These are phyloP conservation scores for Macropis europaea DNA, from an alignment of 2,888 invertebrate genomes.

Conservation along the genomic window DNA sequence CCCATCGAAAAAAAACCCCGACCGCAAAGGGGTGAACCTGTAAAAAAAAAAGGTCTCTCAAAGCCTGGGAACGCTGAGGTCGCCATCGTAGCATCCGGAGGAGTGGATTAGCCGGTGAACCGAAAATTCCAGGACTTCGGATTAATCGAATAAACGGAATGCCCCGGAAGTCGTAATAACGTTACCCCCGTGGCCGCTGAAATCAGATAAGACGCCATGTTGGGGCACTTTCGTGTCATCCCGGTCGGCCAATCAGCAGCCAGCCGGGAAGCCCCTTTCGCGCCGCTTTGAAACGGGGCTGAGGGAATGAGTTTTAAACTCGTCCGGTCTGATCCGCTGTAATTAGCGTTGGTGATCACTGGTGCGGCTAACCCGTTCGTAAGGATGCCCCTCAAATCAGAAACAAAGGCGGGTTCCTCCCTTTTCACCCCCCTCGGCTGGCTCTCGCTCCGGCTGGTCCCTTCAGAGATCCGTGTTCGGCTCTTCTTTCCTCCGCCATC, in stretches of 20 bases:
- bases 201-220: constrained; percentile 79
- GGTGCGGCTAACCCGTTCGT: constrained; percentile 78
- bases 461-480: constrained; percentile 14
- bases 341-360: constrained; percentile 79
- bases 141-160: constrained; percentile 53
- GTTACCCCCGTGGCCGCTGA: constrained; percentile 61
- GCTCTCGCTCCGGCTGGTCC: neutral
- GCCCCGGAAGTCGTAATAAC: constrained; percentile 57
- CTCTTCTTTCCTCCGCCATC: constrained; percentile 48
- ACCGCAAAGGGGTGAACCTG: too few relatives aligned
- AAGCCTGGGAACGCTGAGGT: too few relatives aligned
- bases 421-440: constrained; percentile 24
- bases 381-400: constrained; percentile 78
- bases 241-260: constrained; percentile 73
- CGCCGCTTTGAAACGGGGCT: constrained; percentile 70
- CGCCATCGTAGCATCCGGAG: too few relatives aligned
- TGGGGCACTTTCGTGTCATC: constrained; percentile 78
- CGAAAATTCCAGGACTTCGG: constrained; percentile 41
- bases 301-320: constrained; percentile 77
- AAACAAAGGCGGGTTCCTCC: constrained; percentile 72
- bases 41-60: too few relatives aligned
- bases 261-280: constrained; percentile 76
- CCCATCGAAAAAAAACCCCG: too few relatives aligned
- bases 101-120: neutral
- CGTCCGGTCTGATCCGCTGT: constrained; percentile 77